phyloP scores from a whole-genome alignment of 53 echinoderm and acorn worm genomes.

The Arbacia lixula region DNA sequence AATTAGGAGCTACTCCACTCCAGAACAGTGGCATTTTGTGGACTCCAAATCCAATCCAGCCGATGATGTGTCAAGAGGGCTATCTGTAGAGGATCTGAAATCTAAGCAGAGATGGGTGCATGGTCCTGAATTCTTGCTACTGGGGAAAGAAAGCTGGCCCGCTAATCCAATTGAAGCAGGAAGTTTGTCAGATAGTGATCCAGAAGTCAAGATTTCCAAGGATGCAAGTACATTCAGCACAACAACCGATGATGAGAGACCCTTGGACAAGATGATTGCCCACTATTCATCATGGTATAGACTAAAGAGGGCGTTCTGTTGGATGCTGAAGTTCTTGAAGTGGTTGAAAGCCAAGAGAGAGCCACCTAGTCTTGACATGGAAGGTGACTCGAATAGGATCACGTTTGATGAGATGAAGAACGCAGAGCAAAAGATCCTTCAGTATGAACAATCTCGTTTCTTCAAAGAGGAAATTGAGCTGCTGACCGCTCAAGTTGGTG shows the following conservation, averaged over 20 bases:
- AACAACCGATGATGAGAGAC: background rate
- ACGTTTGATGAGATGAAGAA: constrained; percentile 28
- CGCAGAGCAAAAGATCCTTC: constrained; percentile 50
- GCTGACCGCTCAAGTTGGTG: constrained; percentile 6
- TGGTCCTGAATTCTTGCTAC: constrained; percentile 65
- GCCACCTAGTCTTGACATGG: background rate
- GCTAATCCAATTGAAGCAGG: constrained; percentile 8
- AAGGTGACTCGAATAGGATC: background rate
- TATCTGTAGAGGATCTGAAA: constrained; percentile 56
- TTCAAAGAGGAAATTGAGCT: constrained; percentile 5
- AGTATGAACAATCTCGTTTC: constrained; percentile 34
- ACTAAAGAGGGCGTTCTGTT: constrained; percentile 29
- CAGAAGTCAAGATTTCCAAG: constrained; percentile 43
- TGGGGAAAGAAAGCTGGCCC: constrained; percentile 52
- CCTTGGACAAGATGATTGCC: constrained; percentile 15
- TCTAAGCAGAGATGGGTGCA: constrained; percentile 57
- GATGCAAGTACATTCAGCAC: constrained; percentile 31
- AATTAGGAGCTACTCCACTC: constrained; percentile 33
- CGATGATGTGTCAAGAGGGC: constrained; percentile 75
- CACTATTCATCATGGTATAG: constrained; percentile 52
- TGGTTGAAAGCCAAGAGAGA: constrained; percentile 42
- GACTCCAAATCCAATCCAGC: constrained; percentile 71
- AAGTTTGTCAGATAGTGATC: constrained; percentile 4
- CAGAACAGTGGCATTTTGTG: constrained; percentile 63
- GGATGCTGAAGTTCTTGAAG: constrained; percentile 30